phyloP scores from a whole-genome alignment of 2,888 invertebrate genomes.

The Oscheius onirici region DNA sequence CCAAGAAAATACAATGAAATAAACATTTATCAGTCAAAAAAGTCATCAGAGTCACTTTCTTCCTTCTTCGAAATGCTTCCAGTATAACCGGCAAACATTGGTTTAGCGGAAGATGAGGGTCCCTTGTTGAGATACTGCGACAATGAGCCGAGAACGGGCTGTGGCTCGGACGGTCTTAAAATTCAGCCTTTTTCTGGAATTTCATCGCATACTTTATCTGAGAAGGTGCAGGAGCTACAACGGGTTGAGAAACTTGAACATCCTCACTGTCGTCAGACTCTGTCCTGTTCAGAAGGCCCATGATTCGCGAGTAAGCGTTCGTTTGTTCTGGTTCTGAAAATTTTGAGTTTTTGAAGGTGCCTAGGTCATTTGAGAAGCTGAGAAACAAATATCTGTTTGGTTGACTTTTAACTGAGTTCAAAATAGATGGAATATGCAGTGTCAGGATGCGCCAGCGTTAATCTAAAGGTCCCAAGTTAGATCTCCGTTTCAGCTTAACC shows the following conservation, averaged over 20 bases:
- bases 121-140: conserved; percentile 7
- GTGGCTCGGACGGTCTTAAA: background rate
- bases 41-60: conserved; percentile 15
- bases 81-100: background rate
- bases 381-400: too few relatives aligned
- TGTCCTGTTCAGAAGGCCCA: conserved; percentile 26
- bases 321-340: background rate
- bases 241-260: background rate
- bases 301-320: conserved; percentile 29
- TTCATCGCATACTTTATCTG: background rate
- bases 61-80: background rate
- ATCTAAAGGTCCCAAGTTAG: too few relatives aligned
- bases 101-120: background rate
- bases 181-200: too few relatives aligned
- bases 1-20: too few relatives aligned
- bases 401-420: too few relatives aligned
- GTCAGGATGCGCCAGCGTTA: too few relatives aligned
- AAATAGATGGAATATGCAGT: too few relatives aligned
- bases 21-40: background rate
- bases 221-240: background rate
- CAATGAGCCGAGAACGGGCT: conserved; percentile 3
- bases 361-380: too few relatives aligned
- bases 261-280: conserved; percentile 31
- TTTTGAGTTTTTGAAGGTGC: too few relatives aligned
- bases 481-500: too few relatives aligned